Evolutionary conservation across 1,140 invertebrate species (phyloP), one percentile per base, ranked within the genome.

Genomic region (Phortica variegata): DNA sequence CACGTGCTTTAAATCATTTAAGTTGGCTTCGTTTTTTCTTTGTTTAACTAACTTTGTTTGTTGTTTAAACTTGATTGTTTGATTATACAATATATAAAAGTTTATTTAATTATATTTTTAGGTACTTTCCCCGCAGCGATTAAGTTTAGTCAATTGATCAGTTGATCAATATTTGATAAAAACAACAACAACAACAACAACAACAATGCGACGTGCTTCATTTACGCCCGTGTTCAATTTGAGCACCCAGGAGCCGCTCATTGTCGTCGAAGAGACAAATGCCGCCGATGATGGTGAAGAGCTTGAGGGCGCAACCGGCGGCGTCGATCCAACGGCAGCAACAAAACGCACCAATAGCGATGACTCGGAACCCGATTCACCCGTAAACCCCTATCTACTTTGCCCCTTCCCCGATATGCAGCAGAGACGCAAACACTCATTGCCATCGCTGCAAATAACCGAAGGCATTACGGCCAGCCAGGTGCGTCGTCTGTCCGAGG

Each of bases 401-500:
- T 90, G 87, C 10, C 88, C 89, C 1, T 90, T 87, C 79, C 79
- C 85, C 38, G 84, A 85, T 46, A 74, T 77, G 34, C 68, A 79
- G 45, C 84, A 86, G 46, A 82, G 84, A 2, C 81, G 88, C 47
- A 91, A 91, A 72, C 85, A 89, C 55, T 90, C 88, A 13, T 77
- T 91, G 56, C 89, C 88, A 2, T 89, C 88, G 1, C 86, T 88
- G 4, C 84, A 88, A 53, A 90, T 88, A 59, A 88, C 87, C 32
- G 84, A 86, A 31, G 89, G 89, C 42, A 90, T 90, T 54, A 90
- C 88, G 15, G 89, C 89, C 33, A 89, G 87, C 49, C 89, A 91
- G 81, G 85, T 90, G 26, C 81, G 89, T 15, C 80, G 89, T 17
- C 71, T 91, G 13, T 90, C 88, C 20, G 88, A 91, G 61, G 81